Base-by-base conservation (phyloP, 2,888 invertebrate genomes). In the Celastrina argiolus region DNA sequence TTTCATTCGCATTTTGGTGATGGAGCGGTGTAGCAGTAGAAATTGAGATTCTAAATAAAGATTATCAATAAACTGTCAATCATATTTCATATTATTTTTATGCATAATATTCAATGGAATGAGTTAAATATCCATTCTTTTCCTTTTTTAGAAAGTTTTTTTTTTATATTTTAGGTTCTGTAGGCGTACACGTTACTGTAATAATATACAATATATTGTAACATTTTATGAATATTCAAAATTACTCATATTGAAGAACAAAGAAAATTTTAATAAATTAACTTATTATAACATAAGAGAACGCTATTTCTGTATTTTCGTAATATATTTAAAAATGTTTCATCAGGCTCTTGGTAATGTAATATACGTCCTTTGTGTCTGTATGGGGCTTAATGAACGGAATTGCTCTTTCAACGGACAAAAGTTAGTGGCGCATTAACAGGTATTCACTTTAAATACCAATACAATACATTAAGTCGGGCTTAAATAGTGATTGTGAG, bases 351-450 rank as follows among this genome's bases (percentile, higher is more conserved):
- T 6, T 51, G 14, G 22, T 26, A 26, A 51, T 26, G 22, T 51
- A 51, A 51, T 51, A 51, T 51, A 2, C 51, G 51, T 26, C 51
- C 51, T 51, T 51, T 51, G 51, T 26, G 51, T 22, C 22, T 51
- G 26, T 51, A 26, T 14, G 26, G 18, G 51, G 45, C 64, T 63
- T 67, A 68, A 69, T 70, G 67, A 69, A 63, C 65, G 51, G 14
- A 26, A 51, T 51, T 51, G 22, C 51, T 22, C 22, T 51, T 51
- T 12, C 8, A 36, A 36, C 51, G 22, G 2, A 26, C 51, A 51
- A 51, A 51, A 51, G 51, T 51, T 51, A 22, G 12, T 45, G 18
- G 45, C 18, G 45, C 51, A 51, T 51, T 51, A 22, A 51, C 2
- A 22, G 51, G 22, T 51, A 22, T 45, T 22, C 22, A 12, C 26